Conservation (phyloP, 64 coral and sea anemone species). For the Exaiptasia diaphana region DNA sequence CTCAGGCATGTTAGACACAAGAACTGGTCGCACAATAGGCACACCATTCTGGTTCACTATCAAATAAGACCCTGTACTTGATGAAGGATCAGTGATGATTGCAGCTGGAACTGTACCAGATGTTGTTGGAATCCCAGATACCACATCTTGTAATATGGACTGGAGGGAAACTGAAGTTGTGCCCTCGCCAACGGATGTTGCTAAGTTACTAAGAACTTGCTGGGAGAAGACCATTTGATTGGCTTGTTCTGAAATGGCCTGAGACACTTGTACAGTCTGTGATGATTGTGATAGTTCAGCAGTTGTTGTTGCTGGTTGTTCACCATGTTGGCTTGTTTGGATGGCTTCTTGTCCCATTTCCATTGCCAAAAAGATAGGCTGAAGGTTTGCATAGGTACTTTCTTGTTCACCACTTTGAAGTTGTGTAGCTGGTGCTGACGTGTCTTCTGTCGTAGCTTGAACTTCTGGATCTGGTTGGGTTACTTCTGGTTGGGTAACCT, state of each 20-base stretch:
- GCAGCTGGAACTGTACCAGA: slow-evolving; percentile 81
- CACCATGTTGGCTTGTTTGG: slow-evolving; percentile 44
- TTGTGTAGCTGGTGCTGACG: background rate
- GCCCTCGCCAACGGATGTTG: slow-evolving; percentile 57
- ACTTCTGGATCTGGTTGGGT: background rate
- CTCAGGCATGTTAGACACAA: slow-evolving; percentile 69
- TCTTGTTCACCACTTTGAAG: slow-evolving; percentile 66
- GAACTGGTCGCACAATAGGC: slow-evolving; percentile 85
- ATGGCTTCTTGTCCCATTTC: slow-evolving; percentile 88
- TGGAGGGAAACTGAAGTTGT: slow-evolving; percentile 58
- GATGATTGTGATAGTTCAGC: slow-evolving; percentile 56
- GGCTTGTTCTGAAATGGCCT: slow-evolving; percentile 17
- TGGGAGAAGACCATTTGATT: slow-evolving; percentile 54
- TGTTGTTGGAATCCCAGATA: slow-evolving; percentile 82
- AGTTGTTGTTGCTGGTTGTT: slow-evolving; percentile 27
- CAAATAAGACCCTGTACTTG: slow-evolving; percentile 86
- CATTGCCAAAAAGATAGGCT: slow-evolving; percentile 91
- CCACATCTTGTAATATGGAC: slow-evolving; percentile 88
- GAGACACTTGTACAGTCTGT: slow-evolving; percentile 26
- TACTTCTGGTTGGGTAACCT: too few species aligned
- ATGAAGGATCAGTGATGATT: slow-evolving; percentile 88
- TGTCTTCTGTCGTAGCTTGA: background rate
- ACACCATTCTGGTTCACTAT: slow-evolving; percentile 96
- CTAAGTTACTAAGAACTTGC: slow-evolving; percentile 62
- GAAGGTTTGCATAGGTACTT: slow-evolving; percentile 88